Conservation (phyloP, 2,113 vertebrate genomes). For the Struthio camelus region DNA sequence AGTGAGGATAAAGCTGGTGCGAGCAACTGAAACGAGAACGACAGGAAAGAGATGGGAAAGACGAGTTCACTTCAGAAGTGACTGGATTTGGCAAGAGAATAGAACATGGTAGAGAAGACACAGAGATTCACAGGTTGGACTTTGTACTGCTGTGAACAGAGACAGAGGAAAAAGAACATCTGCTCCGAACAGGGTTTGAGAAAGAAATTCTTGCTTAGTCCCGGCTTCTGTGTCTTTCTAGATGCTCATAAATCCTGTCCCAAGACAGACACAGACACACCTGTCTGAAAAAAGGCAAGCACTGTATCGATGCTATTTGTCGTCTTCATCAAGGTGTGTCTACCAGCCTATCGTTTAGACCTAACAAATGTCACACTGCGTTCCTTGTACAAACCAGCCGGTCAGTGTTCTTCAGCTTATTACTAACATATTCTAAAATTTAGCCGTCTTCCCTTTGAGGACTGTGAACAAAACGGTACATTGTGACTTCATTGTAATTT, state of each 20-base stretch:
- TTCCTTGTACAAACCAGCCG: not conserved
- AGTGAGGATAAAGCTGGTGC: not conserved
- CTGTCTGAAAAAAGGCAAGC: rapidly evolving
- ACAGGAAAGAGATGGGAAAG: not conserved
- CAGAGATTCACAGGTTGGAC: not conserved
- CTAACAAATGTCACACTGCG: not conserved
- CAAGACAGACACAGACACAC: not conserved
- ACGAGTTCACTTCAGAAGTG: not conserved
- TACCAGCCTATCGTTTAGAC: not conserved
- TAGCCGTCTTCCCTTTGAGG: not conserved
- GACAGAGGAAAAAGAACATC: not conserved
- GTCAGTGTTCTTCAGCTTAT: not conserved
- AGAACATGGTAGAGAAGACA: not conserved
- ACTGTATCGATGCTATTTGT: not conserved
- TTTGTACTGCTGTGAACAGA: not conserved
- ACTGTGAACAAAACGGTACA: not conserved
- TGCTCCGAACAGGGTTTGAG: not conserved
- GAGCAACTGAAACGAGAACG: not conserved
- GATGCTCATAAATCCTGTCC: not conserved
- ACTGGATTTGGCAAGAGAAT: not conserved
- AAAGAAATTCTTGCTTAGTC: not conserved
- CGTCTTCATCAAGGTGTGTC: not conserved
- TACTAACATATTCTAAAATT: not conserved
- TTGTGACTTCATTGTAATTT: not conserved
- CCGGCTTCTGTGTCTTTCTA: not conserved